Conservation (phyloP, 2,888 invertebrate species). For the Autographa gamma region DNA sequence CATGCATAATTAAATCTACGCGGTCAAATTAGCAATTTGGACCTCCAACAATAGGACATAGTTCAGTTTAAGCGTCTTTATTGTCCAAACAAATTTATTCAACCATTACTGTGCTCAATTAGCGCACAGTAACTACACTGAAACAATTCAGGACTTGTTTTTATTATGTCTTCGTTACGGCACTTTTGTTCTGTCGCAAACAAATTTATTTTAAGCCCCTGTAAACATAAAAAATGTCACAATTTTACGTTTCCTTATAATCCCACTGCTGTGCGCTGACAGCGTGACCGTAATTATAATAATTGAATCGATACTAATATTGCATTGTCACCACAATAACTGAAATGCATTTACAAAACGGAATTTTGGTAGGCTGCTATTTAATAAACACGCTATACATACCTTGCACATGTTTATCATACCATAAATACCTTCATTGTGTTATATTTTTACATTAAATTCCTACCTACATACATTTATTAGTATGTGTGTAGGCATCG, state of each 20-base stretch:
- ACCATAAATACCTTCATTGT: no score
- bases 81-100: constrained; percentile 84
- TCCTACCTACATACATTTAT: no score
- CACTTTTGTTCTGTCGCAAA: constrained; percentile 61
- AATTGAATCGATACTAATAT: background rate
- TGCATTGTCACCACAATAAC: background rate
- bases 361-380: background rate
- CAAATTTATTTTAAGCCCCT: constrained; percentile 58
- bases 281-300: constrained; percentile 44
- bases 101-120: constrained; percentile 82
- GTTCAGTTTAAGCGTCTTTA: constrained; percentile 86
- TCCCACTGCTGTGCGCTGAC: constrained; percentile 31
- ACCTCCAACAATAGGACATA: constrained; percentile 84
- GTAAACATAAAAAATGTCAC: constrained; percentile 62
- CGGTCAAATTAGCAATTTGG: constrained; percentile 88
- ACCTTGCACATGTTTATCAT: no score
- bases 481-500: background rate
- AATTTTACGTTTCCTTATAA: constrained; percentile 58
- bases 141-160: constrained; percentile 67
- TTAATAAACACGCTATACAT: background rate
- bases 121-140: constrained; percentile 70
- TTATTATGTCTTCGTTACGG: constrained; percentile 69
- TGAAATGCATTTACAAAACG: background rate
- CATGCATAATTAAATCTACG: constrained; percentile 89
- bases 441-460: no score